Evolutionary conservation across 2,113 vertebrate genomes (phyloP), one percentile per base, ranked within the genome.

Genomic region (Poecilia latipinna): DNA sequence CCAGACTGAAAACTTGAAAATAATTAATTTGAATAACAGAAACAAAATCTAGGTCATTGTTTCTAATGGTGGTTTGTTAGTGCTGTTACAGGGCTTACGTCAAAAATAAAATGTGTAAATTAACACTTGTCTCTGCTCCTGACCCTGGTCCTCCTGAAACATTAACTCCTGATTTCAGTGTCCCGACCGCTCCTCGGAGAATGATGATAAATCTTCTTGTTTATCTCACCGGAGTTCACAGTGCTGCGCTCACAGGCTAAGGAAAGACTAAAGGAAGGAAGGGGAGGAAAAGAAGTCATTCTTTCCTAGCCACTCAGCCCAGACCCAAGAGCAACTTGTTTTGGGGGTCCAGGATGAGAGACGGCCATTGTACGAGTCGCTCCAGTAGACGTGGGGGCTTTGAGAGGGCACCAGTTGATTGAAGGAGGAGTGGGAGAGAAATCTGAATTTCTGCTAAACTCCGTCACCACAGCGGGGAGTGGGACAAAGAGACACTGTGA

Each of bases 281-380:
- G 64, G 82, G 78, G 74, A 88, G 90, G 90, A 89, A 90, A 85
- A 90, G 17, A 90, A 90, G 86, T 93, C 86, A 94, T 89, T 94
- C 89, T 94, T 94, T 95, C 93, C 91, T 31, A 88, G 72, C 83
- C 74, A 61, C 57, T 82, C 90, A 92, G 86, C 82, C 83, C 82
- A 74, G 68, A 87, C 78, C 77, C 71, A 68, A 75, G 86, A 86
- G 74, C 82, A 60, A 86, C 70, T 90, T 91, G 88, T 88, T 92
- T 92, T 86, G 89, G 89, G 89, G 79, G 82, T 79, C 60, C 84
- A 10, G 71, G 77, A 95, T 93, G 91, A 94, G 90, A 93, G 90
- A 78, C 83, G 13, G 26, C 90, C 71, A 94, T 95, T 95, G 93
- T 95, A 81, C 63, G 3, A 70, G 62, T 60, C 7, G 62, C 69